Conservation (phyloP, 2,113 vertebrate species). For the Pica pica region DNA sequence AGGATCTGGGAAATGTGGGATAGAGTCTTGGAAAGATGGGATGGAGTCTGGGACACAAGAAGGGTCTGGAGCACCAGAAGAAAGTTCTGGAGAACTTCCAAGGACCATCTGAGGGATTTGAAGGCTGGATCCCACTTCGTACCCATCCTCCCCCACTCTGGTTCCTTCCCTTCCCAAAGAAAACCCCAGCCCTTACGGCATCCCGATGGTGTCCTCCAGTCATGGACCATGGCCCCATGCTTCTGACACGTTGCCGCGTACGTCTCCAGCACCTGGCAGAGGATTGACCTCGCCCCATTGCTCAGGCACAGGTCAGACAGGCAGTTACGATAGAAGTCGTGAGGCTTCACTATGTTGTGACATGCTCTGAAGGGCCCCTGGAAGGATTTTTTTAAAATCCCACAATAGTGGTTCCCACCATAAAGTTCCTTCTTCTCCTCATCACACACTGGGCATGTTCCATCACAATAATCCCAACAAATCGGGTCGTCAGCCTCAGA, state of each 20-base stretch:
- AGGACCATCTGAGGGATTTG: neutral
- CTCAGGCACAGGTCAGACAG: conserved; percentile 72
- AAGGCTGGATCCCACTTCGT: neutral
- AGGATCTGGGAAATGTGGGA: neutral
- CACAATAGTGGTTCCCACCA: conserved; percentile 56
- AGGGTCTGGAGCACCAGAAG: neutral
- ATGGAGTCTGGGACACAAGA: neutral
- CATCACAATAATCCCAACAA: conserved; percentile 76
- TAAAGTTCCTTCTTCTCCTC: conserved; percentile 33
- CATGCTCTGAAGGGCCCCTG: conserved; percentile 71
- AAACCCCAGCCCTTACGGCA: conserved; percentile 64
- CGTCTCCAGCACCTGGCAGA: conserved; percentile 69
- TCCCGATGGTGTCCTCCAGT: conserved; percentile 66
- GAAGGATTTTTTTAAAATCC: conserved; percentile 43
- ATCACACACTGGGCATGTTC: conserved; percentile 65
- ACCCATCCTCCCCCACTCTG: neutral
- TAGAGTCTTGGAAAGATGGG: neutral
- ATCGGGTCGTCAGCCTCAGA: neutral
- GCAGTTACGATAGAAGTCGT: conserved; percentile 67
- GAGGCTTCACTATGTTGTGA: conserved; percentile 25
- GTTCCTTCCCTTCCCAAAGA: neutral
- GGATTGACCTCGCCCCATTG: conserved; percentile 9
- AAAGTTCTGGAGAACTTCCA: neutral
- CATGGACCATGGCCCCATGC: conserved; percentile 2
- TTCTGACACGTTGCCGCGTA: conserved; percentile 58